These are phyloP conservation scores for Pristionchus maxplancki DNA, from an alignment of 2,888 invertebrate genomes.

Conservation along the genomic window DNA sequence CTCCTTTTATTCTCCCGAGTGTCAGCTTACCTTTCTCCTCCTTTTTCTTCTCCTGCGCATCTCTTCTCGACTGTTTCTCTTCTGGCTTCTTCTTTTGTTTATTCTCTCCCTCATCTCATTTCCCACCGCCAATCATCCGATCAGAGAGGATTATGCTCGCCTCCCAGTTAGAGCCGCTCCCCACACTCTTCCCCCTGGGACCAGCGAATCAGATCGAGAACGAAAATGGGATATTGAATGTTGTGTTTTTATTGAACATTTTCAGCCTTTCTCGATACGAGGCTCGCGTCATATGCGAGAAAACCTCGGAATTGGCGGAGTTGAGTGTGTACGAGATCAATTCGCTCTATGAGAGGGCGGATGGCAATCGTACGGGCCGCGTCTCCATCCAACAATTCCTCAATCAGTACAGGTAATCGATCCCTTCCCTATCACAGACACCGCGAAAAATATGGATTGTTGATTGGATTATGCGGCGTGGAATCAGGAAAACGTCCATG, in stretches of 20 bases:
- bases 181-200: background rate
- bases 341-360: conserved; percentile 61
- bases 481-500: conserved; percentile 21
- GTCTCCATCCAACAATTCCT: conserved; percentile 63
- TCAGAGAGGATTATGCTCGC: conserved; percentile 19
- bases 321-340: conserved; percentile 63
- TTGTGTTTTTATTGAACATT: background rate
- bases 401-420: conserved; percentile 50
- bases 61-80: background rate
- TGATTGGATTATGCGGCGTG: background rate
- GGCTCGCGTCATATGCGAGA: conserved; percentile 64
- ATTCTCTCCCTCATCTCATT: conserved; percentile 49
- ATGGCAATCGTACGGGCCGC: conserved; percentile 56
- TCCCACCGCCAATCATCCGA: conserved; percentile 37
- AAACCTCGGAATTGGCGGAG: conserved; percentile 63
- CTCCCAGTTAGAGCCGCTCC: background rate
- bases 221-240: background rate
- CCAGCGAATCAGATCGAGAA: background rate
- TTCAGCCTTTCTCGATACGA: conserved; percentile 67
- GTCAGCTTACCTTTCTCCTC: conserved; percentile 45
- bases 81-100: conserved; percentile 36
- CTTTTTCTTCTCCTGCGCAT: conserved; percentile 19
- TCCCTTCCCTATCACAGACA: background rate
- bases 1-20: conserved; percentile 27
- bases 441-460: background rate